Evolutionary conservation across 2,888 invertebrate species (phyloP).

Genomic region (Meganola albula): DNA sequence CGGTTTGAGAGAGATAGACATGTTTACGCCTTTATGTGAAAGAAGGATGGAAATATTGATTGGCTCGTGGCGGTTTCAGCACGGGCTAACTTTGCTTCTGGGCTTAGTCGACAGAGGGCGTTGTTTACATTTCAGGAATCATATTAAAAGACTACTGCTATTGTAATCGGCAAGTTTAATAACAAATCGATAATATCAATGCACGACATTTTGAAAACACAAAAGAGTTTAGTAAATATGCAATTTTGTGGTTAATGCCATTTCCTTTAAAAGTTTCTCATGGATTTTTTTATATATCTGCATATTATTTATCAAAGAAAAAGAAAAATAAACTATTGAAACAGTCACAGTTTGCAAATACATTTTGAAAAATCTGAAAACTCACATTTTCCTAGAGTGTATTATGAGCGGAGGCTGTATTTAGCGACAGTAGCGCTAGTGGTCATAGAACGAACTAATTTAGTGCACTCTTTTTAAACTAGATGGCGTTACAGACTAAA

Average conservation of each 20-base stretch:
- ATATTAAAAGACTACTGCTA: conserved; percentile 27
- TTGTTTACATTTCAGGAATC: conserved; percentile 35
- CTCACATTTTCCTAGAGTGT: too few species aligned
- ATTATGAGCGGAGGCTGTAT: too few species aligned
- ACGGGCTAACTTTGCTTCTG: conserved; percentile 34
- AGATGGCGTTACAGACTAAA: conserved; percentile 41
- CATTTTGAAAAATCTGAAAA: too few species aligned
- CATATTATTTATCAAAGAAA: too few species aligned
- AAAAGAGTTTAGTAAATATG: conserved; percentile 27
- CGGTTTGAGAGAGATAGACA: conserved; percentile 39
- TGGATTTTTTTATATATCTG: too few species aligned
- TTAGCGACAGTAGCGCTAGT: conserved; percentile 36
- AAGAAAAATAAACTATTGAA: too few species aligned
- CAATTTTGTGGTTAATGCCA: conserved; percentile 17
- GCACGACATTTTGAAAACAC: conserved; percentile 25
- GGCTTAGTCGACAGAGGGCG: conserved; percentile 50
- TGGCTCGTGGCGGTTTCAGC: conserved; percentile 67
- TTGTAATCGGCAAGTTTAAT: conserved; percentile 27
- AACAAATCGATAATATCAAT: conserved; percentile 29
- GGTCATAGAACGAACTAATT: conserved; percentile 29
- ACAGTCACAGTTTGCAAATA: too few species aligned
- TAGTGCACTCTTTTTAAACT: conserved; percentile 26
- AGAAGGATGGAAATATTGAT: conserved; percentile 39
- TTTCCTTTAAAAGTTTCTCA: conserved; percentile 11
- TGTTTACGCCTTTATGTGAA: conserved; percentile 17